Conservation (phyloP, 2,797 vertebrate genomes). For the Capromys pilorides region DNA sequence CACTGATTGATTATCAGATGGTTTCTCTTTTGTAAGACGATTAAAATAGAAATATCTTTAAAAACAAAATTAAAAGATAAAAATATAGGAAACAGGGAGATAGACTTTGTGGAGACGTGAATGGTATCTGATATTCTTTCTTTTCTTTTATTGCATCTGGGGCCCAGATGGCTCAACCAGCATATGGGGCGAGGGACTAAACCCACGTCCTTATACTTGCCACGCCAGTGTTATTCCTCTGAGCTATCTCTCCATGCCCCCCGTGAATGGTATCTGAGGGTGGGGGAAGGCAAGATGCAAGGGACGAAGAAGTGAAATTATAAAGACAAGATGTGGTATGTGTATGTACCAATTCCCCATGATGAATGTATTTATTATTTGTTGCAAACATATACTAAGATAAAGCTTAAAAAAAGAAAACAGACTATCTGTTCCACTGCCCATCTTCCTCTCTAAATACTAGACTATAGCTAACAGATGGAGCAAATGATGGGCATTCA, state of each 20-base stretch:
- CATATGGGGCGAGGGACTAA: too few species aligned
- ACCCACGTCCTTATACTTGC: too few species aligned
- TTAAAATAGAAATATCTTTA: neutral
- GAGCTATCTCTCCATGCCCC: too few species aligned
- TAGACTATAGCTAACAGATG: neutral
- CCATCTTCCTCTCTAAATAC: neutral
- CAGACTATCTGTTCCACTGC: neutral
- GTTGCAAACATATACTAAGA: neutral
- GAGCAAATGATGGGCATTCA: neutral
- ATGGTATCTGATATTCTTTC: neutral
- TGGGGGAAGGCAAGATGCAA: neutral
- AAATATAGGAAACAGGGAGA: neutral
- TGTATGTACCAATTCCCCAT: neutral
- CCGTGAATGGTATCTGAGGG: neutral
- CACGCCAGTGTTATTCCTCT: too few species aligned
- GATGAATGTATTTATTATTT: neutral
- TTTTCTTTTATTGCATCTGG: too few species aligned
- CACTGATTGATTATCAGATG: neutral
- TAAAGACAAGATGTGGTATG: neutral
- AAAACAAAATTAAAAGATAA: neutral
- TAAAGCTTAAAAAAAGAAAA: neutral
- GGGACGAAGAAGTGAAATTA: neutral
- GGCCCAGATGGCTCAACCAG: too few species aligned
- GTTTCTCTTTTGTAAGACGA: neutral
- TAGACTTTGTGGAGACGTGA: neutral